Evolutionary conservation across 2,888 invertebrate genomes (phyloP).

Genomic region (Tipula vernalis): DNA sequence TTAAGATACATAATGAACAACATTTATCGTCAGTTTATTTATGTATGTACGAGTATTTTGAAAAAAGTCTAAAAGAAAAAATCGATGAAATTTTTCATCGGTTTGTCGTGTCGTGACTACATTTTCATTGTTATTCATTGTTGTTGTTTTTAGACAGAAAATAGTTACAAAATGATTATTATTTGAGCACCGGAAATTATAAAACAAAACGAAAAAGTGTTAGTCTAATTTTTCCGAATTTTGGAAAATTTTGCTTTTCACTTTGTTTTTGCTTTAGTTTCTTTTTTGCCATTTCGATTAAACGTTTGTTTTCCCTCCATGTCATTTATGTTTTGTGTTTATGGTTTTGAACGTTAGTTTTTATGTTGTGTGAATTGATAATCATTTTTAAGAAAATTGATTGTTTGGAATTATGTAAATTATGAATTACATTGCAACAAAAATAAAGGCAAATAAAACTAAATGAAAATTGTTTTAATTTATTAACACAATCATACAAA

Average conservation of each 20-base stretch:
- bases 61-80: not conserved
- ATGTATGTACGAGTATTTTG: not conserved
- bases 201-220: not conserved
- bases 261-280: not conserved
- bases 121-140: not conserved
- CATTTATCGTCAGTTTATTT: not conserved
- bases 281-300: not conserved
- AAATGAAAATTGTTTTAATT: not conserved
- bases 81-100: not conserved
- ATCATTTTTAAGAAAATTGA: not conserved
- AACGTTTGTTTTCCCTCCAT: not conserved
- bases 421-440: too few relatives aligned
- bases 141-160: not conserved
- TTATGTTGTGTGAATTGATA: not conserved
- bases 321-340: not conserved
- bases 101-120: not conserved
- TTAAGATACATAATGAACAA: not conserved
- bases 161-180: not conserved
- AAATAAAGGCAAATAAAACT: not conserved
- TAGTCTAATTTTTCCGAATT: not conserved
- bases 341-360: not conserved
- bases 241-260: not conserved
- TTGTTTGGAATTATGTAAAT: too few relatives aligned
- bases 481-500: not conserved
- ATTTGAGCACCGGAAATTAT: not conserved